phyloP scores from a whole-genome alignment of 2,888 invertebrate genomes.

The Onthophagus sagittarius region DNA sequence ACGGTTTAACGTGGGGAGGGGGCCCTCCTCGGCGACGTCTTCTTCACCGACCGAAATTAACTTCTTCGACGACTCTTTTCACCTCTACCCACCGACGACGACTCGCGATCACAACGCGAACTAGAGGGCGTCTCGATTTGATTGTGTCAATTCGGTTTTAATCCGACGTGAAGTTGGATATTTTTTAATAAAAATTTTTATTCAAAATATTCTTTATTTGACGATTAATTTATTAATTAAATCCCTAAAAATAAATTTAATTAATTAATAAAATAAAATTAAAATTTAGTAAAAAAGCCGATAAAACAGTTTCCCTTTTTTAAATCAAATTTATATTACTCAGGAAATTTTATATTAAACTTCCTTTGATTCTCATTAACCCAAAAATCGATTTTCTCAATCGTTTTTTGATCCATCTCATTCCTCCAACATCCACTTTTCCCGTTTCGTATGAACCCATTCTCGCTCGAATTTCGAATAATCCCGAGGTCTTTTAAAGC shows the following conservation, averaged over 20 bases:
- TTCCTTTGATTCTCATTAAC: constrained; percentile 60
- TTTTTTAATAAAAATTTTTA: too few relatives aligned
- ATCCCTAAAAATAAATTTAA: background rate
- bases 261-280: too few relatives aligned
- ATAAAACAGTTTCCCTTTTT: too few relatives aligned
- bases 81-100: background rate
- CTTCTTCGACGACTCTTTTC: background rate
- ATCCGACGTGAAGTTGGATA: too few relatives aligned
- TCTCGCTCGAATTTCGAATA: constrained; percentile 50
- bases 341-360: constrained; percentile 59
- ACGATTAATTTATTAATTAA: too few relatives aligned
- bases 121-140: background rate
- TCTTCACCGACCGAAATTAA: too few relatives aligned
- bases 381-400: constrained; percentile 65
- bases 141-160: too few relatives aligned
- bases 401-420: constrained; percentile 66
- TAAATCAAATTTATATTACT: constrained; percentile 8
- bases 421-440: constrained; percentile 67
- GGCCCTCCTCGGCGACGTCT: background rate
- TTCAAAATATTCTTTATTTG: too few relatives aligned
- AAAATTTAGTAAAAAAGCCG: too few relatives aligned
- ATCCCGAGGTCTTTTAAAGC: constrained; percentile 62
- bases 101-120: background rate
- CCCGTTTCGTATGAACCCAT: constrained; percentile 66
- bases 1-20: background rate